Evolutionary conservation across 2,888 invertebrate genomes (phyloP), one percentile per base, ranked within the genome.

Genomic region (Leptinotarsa juncta): DNA sequence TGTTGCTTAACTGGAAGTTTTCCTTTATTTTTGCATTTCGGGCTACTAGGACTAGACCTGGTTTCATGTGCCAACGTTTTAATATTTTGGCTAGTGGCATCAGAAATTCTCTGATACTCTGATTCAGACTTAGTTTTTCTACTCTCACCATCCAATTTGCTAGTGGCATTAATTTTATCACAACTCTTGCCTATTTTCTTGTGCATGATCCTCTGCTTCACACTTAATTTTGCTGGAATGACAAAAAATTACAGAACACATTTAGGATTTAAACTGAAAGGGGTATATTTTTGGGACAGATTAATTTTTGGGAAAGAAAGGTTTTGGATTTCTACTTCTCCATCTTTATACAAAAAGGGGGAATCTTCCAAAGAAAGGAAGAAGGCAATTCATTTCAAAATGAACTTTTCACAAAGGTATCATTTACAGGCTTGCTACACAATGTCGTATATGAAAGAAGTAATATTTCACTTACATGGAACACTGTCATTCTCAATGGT

Each of bases 21-120:
- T 3, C 81, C 75, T 74, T 87, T 88, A 71, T 82, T 86, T 71
- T 86, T 86, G 73, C 87, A 85, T 77, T 88, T 88, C 0, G 88
- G 88, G 71, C 86, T 87, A 73, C 84, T 84, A 0, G 88, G 88
- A 75, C 86, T 86, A 0, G 87, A 87, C 66, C 87, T 82, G n/a
- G 84, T 85, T 74, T 87, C 89, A 76, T 90, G 90, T 2, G 90
- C 87, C 77, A 90, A 85, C 2, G 90, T 90, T 81, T 90, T 90
- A 0, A 90, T 89, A 14, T 87, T 89, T 74, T 89, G 89, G 71
- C 88, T 88, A 0, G 90, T 89, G n/a, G 90, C 89, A 67, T 91
- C 90, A 1, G 90, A 89, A 79, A 91, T 90, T 80, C 90, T 87
- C 80, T 91, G 91, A 79, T 91, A 91, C 69, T 91, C 90, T 70